phyloP scores from a whole-genome alignment of 1,140 invertebrate species.

The Andricus grossulariae region DNA sequence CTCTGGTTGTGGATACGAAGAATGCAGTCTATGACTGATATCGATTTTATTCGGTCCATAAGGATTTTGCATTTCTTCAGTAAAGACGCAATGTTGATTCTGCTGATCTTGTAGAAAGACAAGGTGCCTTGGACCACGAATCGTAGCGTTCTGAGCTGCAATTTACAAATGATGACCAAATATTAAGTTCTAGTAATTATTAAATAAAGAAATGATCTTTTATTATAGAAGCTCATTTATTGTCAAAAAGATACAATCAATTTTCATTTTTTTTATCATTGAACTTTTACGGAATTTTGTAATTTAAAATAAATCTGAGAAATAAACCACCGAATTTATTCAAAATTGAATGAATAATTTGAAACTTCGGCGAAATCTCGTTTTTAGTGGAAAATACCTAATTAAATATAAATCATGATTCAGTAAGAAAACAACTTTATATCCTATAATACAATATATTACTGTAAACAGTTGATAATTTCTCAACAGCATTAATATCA shows the following conservation, averaged over 20 bases:
- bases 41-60: conserved; percentile 65
- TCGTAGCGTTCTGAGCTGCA: conserved; percentile 51
- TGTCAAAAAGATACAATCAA: background rate
- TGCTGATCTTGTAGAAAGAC: conserved; percentile 69
- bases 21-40: conserved; percentile 53
- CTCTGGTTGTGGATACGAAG: conserved; percentile 59
- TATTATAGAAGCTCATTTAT: background rate
- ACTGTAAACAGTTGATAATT: background rate
- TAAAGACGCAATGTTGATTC: conserved; percentile 64
- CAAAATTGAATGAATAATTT: background rate
- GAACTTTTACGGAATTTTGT: background rate
- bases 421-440: too few species aligned
- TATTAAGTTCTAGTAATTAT: background rate
- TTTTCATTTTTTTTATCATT: background rate
- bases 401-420: too few species aligned
- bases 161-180: conserved; percentile 36
- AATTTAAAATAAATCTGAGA: background rate
- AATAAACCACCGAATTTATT: background rate
- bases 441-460: too few species aligned
- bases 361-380: too few species aligned
- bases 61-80: conserved; percentile 65
- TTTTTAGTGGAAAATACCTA: too few species aligned
- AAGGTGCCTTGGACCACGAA: conserved; percentile 67
- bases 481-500: background rate
- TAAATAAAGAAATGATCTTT: background rate